Evolutionary conservation across 2,113 vertebrate species (phyloP), one percentile per base, ranked within the genome.

Genomic region (Scomber colias): DNA sequence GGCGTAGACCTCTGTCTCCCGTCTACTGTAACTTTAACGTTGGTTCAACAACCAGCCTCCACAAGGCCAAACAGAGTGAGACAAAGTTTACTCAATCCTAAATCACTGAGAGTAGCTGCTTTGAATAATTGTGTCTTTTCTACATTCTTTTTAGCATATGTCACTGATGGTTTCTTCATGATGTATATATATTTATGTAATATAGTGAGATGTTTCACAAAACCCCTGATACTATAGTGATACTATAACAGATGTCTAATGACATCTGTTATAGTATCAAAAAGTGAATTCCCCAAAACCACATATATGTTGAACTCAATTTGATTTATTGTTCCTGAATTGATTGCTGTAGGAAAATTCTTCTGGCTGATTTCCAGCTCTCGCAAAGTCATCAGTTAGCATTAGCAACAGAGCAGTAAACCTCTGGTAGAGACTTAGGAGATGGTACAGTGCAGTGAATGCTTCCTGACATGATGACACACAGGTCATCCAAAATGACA

Each of bases 381-480:
- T 3, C 7, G 16, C 30, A 44, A 62, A 49, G 60, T n/a, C 19
- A 59, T 19, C 19, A 51, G 16, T 7, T 16, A 50, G 12, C 30
- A 40, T 68, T 31, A 51, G 14, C 3, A 15, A 35, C 45, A 11
- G 8, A 54, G 11, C 35, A 35, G 35, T 8, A 35, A 40, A 60
- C 44, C 3, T 66, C 11, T 19, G 14, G 24, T 30, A 59, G 16
- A 14, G 70, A 27, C 45, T 16, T 27, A 10, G 21, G 44, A 76
- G 67, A 46, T 51, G 30, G 4, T 55, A 60, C 27, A 63, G 17
- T 1, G 1, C 0, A 7, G 6, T 69, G 14, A 46, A 65, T 46
- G 63, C 30, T 71, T 48, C 14, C 61, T 61, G 46, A 64, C 40
- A 75, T 53, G 48, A 66, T 55, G 54, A 30, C 44, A 24, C 56